Percentiles rank a stretch among this genome's conserved stretches.
These are phyloP conservation scores for Drosophila mojavensis DNA, from an alignment of 1,140 invertebrate genomes.

Conservation along the genomic window DNA sequence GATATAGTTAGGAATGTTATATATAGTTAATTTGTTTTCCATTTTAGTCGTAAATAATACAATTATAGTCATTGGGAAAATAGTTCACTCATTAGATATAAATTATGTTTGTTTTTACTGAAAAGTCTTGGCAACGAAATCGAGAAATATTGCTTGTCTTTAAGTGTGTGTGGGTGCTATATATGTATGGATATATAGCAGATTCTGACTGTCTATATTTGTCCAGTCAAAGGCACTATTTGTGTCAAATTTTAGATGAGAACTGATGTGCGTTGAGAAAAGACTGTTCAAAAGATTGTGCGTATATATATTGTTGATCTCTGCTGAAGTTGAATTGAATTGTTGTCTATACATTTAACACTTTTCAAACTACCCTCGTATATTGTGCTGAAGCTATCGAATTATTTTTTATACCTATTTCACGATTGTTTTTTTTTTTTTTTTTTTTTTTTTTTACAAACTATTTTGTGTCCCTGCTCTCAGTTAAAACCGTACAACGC, in stretches of 20 bases:
- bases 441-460: constrained; percentile 30
- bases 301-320: constrained; percentile 8
- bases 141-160: constrained; percentile 31
- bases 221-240: constrained; percentile 77
- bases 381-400: too few species aligned
- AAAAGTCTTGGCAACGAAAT: constrained; percentile 10
- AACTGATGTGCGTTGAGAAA: constrained; percentile 18
- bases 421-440: constrained; percentile 37
- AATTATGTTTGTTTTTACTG: neutral
- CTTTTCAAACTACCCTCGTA: too few species aligned
- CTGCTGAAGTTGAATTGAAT: constrained; percentile 33
- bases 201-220: constrained; percentile 20
- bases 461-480: constrained; percentile 74
- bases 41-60: constrained; percentile 37
- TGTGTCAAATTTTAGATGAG: constrained; percentile 34
- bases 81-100: constrained; percentile 11
- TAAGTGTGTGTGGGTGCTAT: constrained; percentile 14
- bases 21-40: constrained; percentile 32
- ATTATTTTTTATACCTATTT: constrained; percentile 40
- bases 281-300: constrained; percentile 34
- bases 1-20: constrained; percentile 54
- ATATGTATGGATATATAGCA: constrained; percentile 14
- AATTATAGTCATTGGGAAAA: constrained; percentile 41
- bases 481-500: constrained; percentile 62
- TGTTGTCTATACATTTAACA: constrained; percentile 13